phyloP scores from a whole-genome alignment of 2,797 vertebrate species.

The Champsocephalus esox region DNA sequence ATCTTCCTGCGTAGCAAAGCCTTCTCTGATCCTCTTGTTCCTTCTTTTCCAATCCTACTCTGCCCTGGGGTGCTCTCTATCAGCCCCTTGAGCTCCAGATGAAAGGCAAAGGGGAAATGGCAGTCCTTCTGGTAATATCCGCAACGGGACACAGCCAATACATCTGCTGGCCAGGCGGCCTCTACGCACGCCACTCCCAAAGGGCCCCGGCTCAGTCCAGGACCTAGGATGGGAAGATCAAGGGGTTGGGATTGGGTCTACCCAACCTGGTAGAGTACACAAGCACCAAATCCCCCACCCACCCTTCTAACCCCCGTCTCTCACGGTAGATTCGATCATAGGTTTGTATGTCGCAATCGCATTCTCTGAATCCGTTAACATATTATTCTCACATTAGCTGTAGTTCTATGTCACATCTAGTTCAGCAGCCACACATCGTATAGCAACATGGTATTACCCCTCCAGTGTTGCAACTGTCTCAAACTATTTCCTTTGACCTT shows the following conservation, averaged over 20 bases:
- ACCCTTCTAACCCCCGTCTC: slow-evolving; percentile 50
- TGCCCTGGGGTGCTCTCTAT: slow-evolving; percentile 61
- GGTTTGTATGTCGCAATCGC: slow-evolving; percentile 31
- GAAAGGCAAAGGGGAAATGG: slow-evolving; percentile 80
- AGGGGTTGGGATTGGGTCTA: slow-evolving; percentile 45
- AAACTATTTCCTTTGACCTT: slow-evolving; percentile 19
- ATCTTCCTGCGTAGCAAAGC: slow-evolving; percentile 61
- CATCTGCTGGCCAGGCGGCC: slow-evolving; percentile 79
- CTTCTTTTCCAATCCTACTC: slow-evolving; percentile 56
- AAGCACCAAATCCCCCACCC: slow-evolving; percentile 58
- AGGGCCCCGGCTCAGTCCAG: slow-evolving; percentile 37
- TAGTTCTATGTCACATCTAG: slow-evolving; percentile 13
- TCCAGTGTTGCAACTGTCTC: slow-evolving; percentile 12
- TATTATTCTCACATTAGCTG: slow-evolving; percentile 14
- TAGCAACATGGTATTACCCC: slow-evolving; percentile 7
- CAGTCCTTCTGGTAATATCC: slow-evolving; percentile 79
- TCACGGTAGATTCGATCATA: slow-evolving; percentile 63
- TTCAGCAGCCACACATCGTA: slow-evolving; percentile 6
- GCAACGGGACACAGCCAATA: slow-evolving; percentile 67
- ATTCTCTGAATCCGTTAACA: slow-evolving; percentile 17
- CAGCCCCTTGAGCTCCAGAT: slow-evolving; percentile 73
- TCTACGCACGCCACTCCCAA: slow-evolving; percentile 63
- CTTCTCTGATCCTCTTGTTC: slow-evolving; percentile 68
- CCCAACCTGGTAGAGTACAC: slow-evolving; percentile 47
- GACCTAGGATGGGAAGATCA: slow-evolving; percentile 51